phyloP scores from a whole-genome alignment of 2,797 vertebrate genomes.

The Cyprinella venusta region DNA sequence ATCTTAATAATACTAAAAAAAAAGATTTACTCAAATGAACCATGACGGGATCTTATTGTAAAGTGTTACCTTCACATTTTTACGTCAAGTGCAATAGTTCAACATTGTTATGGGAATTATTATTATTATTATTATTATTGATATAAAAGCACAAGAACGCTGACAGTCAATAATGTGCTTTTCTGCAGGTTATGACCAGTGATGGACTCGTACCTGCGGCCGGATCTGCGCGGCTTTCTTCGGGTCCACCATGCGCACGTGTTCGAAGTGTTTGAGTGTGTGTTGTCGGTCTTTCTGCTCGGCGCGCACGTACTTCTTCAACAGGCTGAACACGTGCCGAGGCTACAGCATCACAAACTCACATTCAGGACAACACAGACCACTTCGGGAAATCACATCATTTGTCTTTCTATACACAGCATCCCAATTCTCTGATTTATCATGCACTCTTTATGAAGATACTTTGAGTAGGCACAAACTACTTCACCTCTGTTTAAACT shows the following conservation, averaged over 20 bases:
- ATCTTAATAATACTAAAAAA: not conserved
- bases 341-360: constrained; percentile 72
- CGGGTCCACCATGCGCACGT: constrained; percentile 94
- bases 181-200: not conserved
- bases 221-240: constrained; percentile 98
- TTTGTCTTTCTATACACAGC: no score
- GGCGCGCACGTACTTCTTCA: constrained; percentile 96
- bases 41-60: no score
- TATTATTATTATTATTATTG: not conserved
- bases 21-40: no score
- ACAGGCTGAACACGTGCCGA: constrained; percentile 92
- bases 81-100: not conserved
- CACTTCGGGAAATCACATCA: no score
- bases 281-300: constrained; percentile 98
- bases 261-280: constrained; percentile 96
- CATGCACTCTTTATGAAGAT: no score
- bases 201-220: constrained; percentile 82
- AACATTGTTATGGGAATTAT: not conserved
- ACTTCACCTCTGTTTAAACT: no score
- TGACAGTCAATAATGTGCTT: not conserved
- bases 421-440: no score
- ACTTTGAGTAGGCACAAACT: no score
- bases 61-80: not conserved
- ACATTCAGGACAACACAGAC: no score
- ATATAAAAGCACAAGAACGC: not conserved